A percentile compares a stretch with the other conserved stretches of the same genome.
phyloP scores from a whole-genome alignment of 64 coral and sea anemone genomes.

The Acropora tenuis region DNA sequence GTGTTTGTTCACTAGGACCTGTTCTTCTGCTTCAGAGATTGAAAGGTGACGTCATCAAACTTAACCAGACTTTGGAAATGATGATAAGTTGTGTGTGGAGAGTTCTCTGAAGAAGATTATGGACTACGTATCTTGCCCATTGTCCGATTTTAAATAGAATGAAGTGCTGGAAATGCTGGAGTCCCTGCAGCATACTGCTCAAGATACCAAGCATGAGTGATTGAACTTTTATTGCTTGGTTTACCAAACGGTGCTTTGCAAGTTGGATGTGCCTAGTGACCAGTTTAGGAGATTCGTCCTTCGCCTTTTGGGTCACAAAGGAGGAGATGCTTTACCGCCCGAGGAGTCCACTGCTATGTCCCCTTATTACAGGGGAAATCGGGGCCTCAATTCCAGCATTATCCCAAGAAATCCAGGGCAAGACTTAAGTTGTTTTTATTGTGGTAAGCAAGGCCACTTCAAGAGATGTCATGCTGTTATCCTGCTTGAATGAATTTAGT shows the following conservation, averaged over 20 bases:
- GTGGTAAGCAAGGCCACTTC: no score
- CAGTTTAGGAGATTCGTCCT: constrained; percentile 48
- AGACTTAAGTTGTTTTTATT: no score
- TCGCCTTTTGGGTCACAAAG: constrained; percentile 16
- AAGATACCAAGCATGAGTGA: constrained; percentile 44
- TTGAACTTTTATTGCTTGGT: constrained; percentile 31
- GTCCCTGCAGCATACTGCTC: constrained; percentile 16
- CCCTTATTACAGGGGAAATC: no score
- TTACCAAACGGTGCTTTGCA: constrained; percentile 47
- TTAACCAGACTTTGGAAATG: constrained; percentile 34
- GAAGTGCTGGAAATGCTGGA: constrained; percentile 70
- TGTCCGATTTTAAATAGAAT: constrained; percentile 61
- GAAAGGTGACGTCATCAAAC: not conserved
- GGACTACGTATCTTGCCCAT: constrained; percentile 32
- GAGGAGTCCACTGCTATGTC: no score
- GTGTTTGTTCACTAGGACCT: not conserved
- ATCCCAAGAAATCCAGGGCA: no score
- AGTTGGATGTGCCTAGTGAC: constrained; percentile 41
- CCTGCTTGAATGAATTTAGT: no score
- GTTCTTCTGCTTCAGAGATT: not conserved
- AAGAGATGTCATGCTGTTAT: no score
- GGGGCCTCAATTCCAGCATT: no score
- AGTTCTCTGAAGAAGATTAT: constrained; percentile 1
- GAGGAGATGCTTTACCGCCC: no score
- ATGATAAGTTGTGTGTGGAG: constrained; percentile 20